Evolutionary conservation across 1,140 invertebrate species (phyloP).

Genomic region (Drosophila nasuta): DNA sequence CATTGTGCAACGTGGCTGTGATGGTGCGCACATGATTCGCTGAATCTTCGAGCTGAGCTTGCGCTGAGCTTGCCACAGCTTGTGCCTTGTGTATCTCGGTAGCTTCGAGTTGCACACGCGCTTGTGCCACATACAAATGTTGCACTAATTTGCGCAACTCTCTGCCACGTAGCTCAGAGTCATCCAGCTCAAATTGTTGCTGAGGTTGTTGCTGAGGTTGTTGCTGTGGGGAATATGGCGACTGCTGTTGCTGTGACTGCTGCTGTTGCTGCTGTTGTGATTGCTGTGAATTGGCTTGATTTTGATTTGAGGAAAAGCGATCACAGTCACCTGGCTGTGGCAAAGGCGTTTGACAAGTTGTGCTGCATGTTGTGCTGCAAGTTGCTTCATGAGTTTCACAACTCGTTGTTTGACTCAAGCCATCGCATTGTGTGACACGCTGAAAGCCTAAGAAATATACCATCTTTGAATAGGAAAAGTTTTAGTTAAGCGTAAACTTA

Average conservation of each 20-base stretch:
- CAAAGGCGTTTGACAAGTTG: not conserved
- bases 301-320: not conserved
- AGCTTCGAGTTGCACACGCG: constrained; percentile 80
- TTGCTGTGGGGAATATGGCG: not conserved
- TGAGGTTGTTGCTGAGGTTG: constrained; percentile 15
- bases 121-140: constrained; percentile 81
- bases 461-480: not conserved
- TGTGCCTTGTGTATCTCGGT: constrained; percentile 79
- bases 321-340: not conserved
- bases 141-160: constrained; percentile 74
- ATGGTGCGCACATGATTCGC: constrained; percentile 80
- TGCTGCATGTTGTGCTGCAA: not conserved
- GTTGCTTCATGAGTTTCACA: not conserved
- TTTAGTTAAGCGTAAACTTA: not conserved
- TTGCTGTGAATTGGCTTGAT: not conserved
- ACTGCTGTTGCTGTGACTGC: not conserved
- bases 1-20: constrained; percentile 76
- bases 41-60: constrained; percentile 71
- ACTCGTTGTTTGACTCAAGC: no score
- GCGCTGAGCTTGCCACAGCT: constrained; percentile 68
- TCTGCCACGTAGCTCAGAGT: constrained; percentile 56
- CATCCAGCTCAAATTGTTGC: constrained; percentile 32
- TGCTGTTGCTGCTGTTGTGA: constrained; percentile 1
- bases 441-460: constrained; percentile 4
- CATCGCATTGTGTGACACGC: not conserved